These are phyloP conservation scores for Xenops minutus DNA, from an alignment of 2,797 vertebrate genomes.

Conservation along the genomic window DNA sequence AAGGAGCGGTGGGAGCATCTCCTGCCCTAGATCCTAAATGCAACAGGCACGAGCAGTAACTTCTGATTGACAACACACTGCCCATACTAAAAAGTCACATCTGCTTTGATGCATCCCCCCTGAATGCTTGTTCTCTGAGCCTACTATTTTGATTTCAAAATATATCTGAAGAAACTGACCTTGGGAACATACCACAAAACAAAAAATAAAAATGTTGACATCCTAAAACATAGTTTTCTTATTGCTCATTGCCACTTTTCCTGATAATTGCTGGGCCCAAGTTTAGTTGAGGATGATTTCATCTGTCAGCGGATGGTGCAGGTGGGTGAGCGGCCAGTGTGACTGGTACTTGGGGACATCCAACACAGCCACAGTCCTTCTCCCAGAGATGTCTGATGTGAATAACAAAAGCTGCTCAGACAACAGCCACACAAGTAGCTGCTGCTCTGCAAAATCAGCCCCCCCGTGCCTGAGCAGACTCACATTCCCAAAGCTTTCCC, in stretches of 20 bases:
- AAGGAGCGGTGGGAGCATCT: neutral
- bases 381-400: neutral
- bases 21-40: neutral
- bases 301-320: neutral
- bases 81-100: neutral
- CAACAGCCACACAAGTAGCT: neutral
- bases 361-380: neutral
- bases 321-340: neutral
- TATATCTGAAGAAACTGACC: conserved; percentile 3
- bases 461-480: neutral
- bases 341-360: neutral
- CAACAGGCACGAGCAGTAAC: neutral
- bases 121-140: neutral
- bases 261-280: neutral
- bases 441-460: neutral
- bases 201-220: neutral
- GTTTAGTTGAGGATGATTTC: neutral
- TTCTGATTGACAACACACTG: neutral
- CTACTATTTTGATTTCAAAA: conserved; percentile 28
- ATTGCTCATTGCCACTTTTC: neutral
- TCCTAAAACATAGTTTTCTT: conserved; percentile 7
- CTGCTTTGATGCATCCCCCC: neutral
- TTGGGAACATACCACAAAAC: neutral
- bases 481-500: neutral
- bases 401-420: no score